These are phyloP conservation scores for Pavo muticus DNA, from an alignment of 2,113 vertebrate genomes.

Conservation along the genomic window DNA sequence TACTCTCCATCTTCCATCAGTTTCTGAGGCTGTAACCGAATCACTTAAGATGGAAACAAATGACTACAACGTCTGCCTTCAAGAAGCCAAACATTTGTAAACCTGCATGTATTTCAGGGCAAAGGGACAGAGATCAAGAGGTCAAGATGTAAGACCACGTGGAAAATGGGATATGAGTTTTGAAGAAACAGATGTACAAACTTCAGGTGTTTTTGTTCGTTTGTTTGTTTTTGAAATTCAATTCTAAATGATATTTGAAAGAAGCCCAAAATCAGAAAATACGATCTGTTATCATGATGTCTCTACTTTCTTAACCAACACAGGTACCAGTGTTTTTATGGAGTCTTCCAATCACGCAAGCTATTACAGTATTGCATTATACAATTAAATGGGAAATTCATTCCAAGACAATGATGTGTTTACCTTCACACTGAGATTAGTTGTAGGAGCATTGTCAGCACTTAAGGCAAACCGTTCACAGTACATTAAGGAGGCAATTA, in stretches of 20 bases:
- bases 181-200: neutral
- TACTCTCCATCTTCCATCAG: neutral
- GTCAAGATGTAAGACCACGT: neutral
- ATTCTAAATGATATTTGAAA: neutral
- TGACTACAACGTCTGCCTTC: neutral
- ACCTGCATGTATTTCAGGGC: neutral
- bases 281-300: neutral
- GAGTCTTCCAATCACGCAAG: slow-evolving; percentile 40
- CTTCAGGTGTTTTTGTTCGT: too few relatives aligned
- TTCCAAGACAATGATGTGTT: slow-evolving; percentile 57
- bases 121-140: neutral
- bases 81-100: neutral
- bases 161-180: neutral
- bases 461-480: slow-evolving; percentile 72
- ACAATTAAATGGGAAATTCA: slow-evolving; percentile 65
- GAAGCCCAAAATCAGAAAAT: neutral
- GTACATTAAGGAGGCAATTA: slow-evolving; percentile 71
- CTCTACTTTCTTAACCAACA: neutral
- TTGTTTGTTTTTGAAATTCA: rapidly evolving
- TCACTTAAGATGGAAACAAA: neutral
- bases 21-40: neutral
- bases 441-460: slow-evolving; percentile 72
- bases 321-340: neutral
- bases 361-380: slow-evolving; percentile 29
- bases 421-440: slow-evolving; percentile 66